These are phyloP conservation scores for Microcebus jonahi DNA, from an alignment of 2,113 vertebrate species.

Conservation along the genomic window DNA sequence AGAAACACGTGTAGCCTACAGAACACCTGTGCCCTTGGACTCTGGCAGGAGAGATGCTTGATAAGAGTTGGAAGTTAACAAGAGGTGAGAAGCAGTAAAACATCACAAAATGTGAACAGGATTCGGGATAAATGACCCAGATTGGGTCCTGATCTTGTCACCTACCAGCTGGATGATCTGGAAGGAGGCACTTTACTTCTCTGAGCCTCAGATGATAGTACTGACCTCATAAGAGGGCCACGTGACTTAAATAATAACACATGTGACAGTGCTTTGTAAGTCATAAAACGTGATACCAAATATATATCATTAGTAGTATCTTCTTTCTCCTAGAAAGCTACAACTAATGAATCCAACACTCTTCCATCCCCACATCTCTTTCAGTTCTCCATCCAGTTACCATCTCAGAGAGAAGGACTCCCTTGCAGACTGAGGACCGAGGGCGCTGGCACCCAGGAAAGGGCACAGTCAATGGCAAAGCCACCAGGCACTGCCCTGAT, in stretches of 20 bases:
- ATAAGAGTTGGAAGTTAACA: neutral
- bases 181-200: neutral
- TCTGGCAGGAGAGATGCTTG: neutral
- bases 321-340: constrained; percentile 7
- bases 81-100: neutral
- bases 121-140: neutral
- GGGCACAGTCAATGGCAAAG: neutral
- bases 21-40: neutral
- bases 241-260: neutral
- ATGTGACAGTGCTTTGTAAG: neutral
- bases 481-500: neutral
- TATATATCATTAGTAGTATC: neutral
- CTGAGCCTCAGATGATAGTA: neutral
- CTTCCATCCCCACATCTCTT: neutral
- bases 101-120: neutral
- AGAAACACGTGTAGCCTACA: neutral
- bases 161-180: neutral
- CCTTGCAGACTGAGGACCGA: neutral
- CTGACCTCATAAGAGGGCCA: neutral
- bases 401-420: neutral
- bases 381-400: neutral
- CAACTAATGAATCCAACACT: neutral
- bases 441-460: neutral
- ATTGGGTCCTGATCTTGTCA: neutral
- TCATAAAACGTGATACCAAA: neutral